A percentile compares a stretch with the other conserved stretches of the same genome.
phyloP scores from a whole-genome alignment of 2,888 invertebrate species.

The Sinodicranocentrus sp. region DNA sequence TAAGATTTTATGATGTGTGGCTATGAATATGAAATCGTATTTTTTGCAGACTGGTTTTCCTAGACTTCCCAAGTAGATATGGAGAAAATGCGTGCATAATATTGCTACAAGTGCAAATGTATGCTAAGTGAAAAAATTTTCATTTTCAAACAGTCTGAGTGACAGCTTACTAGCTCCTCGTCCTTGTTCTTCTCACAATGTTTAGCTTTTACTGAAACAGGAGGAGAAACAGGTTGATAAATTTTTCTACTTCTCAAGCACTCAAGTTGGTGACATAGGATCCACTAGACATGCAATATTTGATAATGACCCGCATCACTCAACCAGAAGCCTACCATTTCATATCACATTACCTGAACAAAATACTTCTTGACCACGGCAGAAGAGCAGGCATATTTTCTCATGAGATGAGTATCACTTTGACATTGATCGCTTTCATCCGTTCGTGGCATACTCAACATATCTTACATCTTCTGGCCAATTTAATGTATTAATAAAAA shows the following conservation, averaged over 20 bases:
- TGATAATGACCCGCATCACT: constrained; percentile 4
- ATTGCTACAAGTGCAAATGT: too few species aligned
- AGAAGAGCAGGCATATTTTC: background rate
- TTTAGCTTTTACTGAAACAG: constrained; percentile 6
- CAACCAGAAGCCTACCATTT: background rate
- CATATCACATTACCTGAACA: constrained; percentile 36
- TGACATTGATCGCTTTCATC: too few species aligned
- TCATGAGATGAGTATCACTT: background rate
- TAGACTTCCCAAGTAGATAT: constrained; percentile 1
- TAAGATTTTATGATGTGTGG: constrained; percentile 46
- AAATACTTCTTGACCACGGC: constrained; percentile 33
- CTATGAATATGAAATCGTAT: constrained; percentile 43
- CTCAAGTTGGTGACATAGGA: background rate
- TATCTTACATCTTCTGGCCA: constrained; percentile 23
- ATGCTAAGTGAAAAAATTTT: constrained; percentile 4
- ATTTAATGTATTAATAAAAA: background rate
- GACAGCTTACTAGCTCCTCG: constrained; percentile 43
- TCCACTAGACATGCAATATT: constrained; percentile 4
- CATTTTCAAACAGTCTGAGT: constrained; percentile 25
- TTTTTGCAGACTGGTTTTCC: constrained; percentile 43
- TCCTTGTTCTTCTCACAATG: background rate
- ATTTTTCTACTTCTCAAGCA: too few species aligned
- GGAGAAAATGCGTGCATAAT: background rate
- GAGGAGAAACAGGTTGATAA: background rate
- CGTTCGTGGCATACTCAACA: too few species aligned